Evolutionary conservation across 1,140 invertebrate species (phyloP).

Genomic region (Lineus longissimus): DNA sequence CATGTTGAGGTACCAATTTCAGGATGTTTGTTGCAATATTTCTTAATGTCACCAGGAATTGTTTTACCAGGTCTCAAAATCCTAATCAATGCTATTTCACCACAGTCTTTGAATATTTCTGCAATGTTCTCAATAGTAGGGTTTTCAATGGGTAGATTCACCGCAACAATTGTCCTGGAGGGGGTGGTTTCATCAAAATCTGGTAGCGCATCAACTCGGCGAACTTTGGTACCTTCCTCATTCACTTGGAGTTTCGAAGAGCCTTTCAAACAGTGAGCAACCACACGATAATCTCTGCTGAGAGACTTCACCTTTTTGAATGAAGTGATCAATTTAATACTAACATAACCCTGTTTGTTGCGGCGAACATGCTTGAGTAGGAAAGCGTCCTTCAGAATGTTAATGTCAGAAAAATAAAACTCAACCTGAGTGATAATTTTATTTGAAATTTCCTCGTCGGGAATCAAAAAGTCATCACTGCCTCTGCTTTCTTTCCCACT

Average conservation of each 20-base stretch:
- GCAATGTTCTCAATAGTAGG: conserved; percentile 82
- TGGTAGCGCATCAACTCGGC: conserved; percentile 78
- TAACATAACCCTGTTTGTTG: conserved; percentile 92
- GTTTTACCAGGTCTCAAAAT: conserved; percentile 81
- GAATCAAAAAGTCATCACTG: conserved; percentile 34
- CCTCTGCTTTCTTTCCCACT: conserved; percentile 15
- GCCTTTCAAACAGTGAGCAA: conserved; percentile 72
- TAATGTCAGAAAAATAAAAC: conserved; percentile 91
- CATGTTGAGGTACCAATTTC: conserved; percentile 76
- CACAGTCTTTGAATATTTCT: conserved; percentile 78
- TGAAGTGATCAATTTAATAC: conserved; percentile 87
- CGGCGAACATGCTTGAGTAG: conserved; percentile 87
- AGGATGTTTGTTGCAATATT: conserved; percentile 85
- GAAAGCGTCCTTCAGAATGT: conserved; percentile 92
- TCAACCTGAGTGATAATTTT: conserved; percentile 50
- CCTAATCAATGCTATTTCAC: conserved; percentile 81
- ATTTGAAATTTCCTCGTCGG: conserved; percentile 41
- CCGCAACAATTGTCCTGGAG: conserved; percentile 85
- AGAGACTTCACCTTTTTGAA: conserved; percentile 70
- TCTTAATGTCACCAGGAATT: conserved; percentile 80
- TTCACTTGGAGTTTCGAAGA: conserved; percentile 86
- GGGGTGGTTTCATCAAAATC: conserved; percentile 82
- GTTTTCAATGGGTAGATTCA: conserved; percentile 76
- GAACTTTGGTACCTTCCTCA: conserved; percentile 83
- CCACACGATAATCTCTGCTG: conserved; percentile 88